These are phyloP conservation scores for Pelecanus crispus DNA, from an alignment of 2,113 vertebrate species.

Conservation along the genomic window DNA sequence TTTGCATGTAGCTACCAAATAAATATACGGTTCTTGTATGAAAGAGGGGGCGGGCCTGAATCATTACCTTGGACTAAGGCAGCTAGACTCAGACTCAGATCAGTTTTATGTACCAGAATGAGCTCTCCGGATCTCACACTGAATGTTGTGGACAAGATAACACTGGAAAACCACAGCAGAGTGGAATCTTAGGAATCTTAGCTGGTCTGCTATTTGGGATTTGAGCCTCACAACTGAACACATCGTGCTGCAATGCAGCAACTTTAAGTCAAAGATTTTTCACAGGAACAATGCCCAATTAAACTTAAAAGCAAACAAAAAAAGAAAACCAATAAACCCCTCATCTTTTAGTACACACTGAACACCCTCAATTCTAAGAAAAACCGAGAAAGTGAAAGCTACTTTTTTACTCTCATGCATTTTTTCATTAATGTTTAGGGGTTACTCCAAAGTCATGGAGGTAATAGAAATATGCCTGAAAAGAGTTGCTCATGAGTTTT, in stretches of 20 bases:
- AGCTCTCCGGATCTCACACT: not conserved
- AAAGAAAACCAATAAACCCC: not conserved
- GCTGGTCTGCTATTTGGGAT: not conserved
- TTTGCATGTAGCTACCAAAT: not conserved
- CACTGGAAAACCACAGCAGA: not conserved
- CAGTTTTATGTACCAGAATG: not conserved
- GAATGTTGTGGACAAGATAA: not conserved
- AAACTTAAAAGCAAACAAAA: not conserved
- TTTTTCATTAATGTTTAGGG: not conserved
- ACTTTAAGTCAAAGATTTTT: not conserved
- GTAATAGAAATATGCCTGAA: not conserved
- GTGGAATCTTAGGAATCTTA: not conserved
- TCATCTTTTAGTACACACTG: not conserved
- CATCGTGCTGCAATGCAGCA: not conserved
- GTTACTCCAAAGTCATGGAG: not conserved
- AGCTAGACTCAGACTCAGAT: not conserved
- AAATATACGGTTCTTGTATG: not conserved
- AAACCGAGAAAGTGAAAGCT: not conserved
- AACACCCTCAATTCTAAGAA: not conserved
- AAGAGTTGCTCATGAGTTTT: not conserved
- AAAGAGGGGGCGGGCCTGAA: not conserved
- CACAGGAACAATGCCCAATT: not conserved
- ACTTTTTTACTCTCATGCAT: not conserved
- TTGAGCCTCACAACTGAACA: not conserved
- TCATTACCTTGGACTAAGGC: not conserved